These are phyloP conservation scores for Malurus leucopterus DNA, from an alignment of 2,797 vertebrate species.

Conservation along the genomic window DNA sequence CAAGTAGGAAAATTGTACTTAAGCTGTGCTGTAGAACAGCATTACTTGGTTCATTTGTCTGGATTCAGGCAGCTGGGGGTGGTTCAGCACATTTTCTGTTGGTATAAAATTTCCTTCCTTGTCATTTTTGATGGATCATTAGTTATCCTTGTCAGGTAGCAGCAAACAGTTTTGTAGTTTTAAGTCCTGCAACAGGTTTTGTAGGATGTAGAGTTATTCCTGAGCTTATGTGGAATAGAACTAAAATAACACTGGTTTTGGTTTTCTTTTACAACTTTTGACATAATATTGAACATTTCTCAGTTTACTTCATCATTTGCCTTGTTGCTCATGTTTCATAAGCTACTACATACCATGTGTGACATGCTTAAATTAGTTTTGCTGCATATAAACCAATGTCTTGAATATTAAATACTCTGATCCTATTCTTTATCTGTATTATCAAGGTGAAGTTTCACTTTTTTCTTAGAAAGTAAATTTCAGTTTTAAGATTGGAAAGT, in stretches of 20 bases:
- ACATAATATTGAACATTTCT: background rate
- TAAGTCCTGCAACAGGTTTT: constrained; percentile 22
- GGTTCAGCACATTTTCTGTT: constrained; percentile 28
- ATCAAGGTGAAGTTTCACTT: background rate
- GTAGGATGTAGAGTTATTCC: background rate
- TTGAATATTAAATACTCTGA: background rate
- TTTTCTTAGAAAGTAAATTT: background rate
- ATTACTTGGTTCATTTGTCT: constrained; percentile 13
- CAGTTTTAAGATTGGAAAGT: background rate
- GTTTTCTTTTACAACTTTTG: constrained; percentile 3
- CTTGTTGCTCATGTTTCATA: background rate
- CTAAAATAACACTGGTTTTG: background rate
- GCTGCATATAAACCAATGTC: background rate
- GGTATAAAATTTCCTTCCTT: constrained; percentile 5
- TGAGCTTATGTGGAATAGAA: background rate
- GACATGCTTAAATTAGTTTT: background rate
- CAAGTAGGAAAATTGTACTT: constrained; percentile 44
- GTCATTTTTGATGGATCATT: constrained; percentile 7
- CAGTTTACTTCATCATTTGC: background rate
- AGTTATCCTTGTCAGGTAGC: constrained; percentile 9
- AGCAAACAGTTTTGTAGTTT: background rate
- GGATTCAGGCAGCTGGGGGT: constrained; percentile 7
- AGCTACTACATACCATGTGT: background rate
- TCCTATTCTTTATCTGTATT: background rate
- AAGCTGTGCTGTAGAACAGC: background rate